Evolutionary conservation across 1,140 invertebrate species (phyloP).

Genomic region (Bradynema listronoti): DNA sequence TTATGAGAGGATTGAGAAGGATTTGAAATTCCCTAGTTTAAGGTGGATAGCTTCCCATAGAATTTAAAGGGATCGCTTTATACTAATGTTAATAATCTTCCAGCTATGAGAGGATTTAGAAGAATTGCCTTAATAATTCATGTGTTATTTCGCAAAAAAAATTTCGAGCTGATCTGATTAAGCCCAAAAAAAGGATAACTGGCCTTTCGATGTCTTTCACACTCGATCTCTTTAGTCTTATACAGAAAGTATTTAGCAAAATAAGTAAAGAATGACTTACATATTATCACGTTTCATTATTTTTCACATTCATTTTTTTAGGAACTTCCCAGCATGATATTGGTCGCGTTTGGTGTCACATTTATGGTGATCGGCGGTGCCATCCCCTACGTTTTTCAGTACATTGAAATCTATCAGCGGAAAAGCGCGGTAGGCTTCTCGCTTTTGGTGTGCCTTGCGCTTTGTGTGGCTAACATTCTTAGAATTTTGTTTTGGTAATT

Average conservation of each 20-base stretch:
- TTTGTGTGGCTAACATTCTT: slow-evolving; percentile 88
- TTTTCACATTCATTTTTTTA: slow-evolving; percentile 10
- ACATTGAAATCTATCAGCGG: slow-evolving; percentile 78
- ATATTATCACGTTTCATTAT: too few relatives aligned
- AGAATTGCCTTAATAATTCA: not conserved
- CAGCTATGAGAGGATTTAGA: not conserved
- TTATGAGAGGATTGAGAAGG: too few relatives aligned
- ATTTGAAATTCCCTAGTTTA: too few relatives aligned
- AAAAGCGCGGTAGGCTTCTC: slow-evolving; percentile 89
- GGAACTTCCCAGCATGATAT: slow-evolving; percentile 17
- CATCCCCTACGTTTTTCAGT: slow-evolving; percentile 61
- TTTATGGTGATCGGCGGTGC: slow-evolving; percentile 46
- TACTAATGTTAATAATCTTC: not conserved
- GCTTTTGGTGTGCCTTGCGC: slow-evolving; percentile 83
- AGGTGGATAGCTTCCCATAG: too few relatives aligned
- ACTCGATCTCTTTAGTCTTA: too few relatives aligned
- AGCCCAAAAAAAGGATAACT: not conserved
- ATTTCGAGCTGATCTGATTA: not conserved
- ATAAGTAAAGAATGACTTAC: too few relatives aligned
- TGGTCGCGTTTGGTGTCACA: slow-evolving; percentile 27
- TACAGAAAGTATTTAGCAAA: too few relatives aligned
- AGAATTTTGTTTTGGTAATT: slow-evolving; percentile 93
- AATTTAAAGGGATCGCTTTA: too few relatives aligned
- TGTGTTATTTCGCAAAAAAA: not conserved
- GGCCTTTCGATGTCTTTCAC: not conserved